Evolutionary conservation across 2,113 vertebrate species (phyloP).

Genomic region (Heptranchias perlo): DNA sequence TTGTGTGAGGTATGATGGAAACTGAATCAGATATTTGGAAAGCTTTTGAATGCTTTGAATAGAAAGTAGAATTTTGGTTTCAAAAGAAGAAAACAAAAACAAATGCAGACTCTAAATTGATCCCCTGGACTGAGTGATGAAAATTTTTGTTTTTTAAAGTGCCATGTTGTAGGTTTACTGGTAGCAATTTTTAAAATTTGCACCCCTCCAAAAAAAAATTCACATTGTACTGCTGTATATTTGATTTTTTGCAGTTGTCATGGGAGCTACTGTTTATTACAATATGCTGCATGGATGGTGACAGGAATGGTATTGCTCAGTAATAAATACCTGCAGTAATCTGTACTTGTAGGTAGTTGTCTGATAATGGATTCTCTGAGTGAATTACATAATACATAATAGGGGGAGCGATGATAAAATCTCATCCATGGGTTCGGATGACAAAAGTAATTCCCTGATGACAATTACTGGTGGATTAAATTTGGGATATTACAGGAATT

Average conservation of each 20-base stretch:
- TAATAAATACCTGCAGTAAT: background rate
- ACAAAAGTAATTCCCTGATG: background rate
- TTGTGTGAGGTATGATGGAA: background rate
- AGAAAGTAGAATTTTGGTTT: background rate
- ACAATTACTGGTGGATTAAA: background rate
- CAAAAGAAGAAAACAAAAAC: background rate
- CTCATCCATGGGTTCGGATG: background rate
- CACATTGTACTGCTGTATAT: background rate
- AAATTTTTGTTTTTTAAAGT: background rate
- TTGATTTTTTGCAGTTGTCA: background rate
- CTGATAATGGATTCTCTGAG: background rate
- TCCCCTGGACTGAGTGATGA: background rate
- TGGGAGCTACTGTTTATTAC: background rate
- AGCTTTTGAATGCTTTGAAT: background rate
- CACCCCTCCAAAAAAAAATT: background rate
- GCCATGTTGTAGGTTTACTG: background rate
- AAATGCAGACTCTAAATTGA: background rate
- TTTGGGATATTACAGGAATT: background rate
- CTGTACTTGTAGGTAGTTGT: background rate
- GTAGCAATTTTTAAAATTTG: background rate
- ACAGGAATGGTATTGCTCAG: background rate
- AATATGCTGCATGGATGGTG: background rate
- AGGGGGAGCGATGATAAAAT: background rate
- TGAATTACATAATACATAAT: background rate
- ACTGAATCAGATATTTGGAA: background rate